These are phyloP conservation scores for Anorthoa munda DNA, from an alignment of 2,888 invertebrate species.

Conservation along the genomic window DNA sequence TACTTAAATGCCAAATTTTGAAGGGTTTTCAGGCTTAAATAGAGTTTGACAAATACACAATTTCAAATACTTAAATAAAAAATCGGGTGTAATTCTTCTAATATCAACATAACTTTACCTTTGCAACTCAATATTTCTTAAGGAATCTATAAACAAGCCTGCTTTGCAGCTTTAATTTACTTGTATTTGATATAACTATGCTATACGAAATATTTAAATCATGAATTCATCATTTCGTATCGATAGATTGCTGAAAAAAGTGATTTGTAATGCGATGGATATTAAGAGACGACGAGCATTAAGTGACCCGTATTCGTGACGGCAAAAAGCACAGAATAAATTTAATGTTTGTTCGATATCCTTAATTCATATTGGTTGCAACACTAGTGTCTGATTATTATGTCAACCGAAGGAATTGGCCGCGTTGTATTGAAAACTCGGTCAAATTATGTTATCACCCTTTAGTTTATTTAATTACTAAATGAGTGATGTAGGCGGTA, in stretches of 20 bases:
- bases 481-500: conserved; percentile 7
- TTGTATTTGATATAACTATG: background rate
- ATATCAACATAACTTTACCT: background rate
- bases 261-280: conserved; percentile 61
- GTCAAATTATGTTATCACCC: conserved; percentile 40
- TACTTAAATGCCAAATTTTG: too few relatives aligned
- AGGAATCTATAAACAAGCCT: background rate
- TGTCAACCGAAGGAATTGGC: conserved; percentile 59
- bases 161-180: background rate
- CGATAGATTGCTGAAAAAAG: conserved; percentile 47
- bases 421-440: conserved; percentile 50
- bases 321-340: conserved; percentile 60
- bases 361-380: conserved; percentile 65
- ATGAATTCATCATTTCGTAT: conserved; percentile 35
- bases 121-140: background rate
- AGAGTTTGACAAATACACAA: too few relatives aligned
- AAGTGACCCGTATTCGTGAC: conserved; percentile 55
- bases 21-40: too few relatives aligned
- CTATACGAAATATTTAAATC: conserved; percentile 7
- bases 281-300: conserved; percentile 56
- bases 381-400: conserved; percentile 64
- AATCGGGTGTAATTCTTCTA: background rate
- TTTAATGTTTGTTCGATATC: conserved; percentile 62
- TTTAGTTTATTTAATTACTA: conserved; percentile 26
- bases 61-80: too few relatives aligned